These are phyloP conservation scores for Tenualosa ilisha DNA, from an alignment of 2,797 vertebrate genomes.

Conservation along the genomic window DNA sequence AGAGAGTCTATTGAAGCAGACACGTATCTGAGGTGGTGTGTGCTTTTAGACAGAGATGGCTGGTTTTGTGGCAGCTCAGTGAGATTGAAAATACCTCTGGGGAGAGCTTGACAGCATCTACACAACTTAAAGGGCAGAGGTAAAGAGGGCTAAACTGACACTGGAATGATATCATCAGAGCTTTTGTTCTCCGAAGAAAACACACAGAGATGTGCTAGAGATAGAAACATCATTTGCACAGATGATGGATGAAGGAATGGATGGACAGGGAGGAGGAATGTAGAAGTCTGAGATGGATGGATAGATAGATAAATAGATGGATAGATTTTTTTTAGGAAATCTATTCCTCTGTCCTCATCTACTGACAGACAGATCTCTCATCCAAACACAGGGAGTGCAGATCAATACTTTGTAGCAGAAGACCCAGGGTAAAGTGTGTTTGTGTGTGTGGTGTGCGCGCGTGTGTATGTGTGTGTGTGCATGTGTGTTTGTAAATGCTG, in stretches of 20 bases:
- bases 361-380: slow-evolving; percentile 16
- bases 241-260: background rate
- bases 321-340: background rate
- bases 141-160: background rate
- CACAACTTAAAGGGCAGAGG: background rate
- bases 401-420: background rate
- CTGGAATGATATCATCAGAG: background rate
- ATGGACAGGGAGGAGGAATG: background rate
- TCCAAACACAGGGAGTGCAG: slow-evolving; percentile 45
- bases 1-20: background rate
- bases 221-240: background rate
- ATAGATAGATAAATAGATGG: background rate
- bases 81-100: background rate
- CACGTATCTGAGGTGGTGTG: background rate
- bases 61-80: background rate
- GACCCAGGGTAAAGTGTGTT: slow-evolving; percentile 55
- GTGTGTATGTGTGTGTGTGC: background rate
- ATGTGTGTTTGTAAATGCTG: background rate
- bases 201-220: background rate
- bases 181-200: background rate
- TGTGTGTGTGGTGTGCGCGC: background rate
- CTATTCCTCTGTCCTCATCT: background rate
- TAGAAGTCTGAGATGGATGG: background rate
- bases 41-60: background rate
- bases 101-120: background rate